phyloP scores from a whole-genome alignment of 2,888 invertebrate species.

The Patella ulyssiponensis region DNA sequence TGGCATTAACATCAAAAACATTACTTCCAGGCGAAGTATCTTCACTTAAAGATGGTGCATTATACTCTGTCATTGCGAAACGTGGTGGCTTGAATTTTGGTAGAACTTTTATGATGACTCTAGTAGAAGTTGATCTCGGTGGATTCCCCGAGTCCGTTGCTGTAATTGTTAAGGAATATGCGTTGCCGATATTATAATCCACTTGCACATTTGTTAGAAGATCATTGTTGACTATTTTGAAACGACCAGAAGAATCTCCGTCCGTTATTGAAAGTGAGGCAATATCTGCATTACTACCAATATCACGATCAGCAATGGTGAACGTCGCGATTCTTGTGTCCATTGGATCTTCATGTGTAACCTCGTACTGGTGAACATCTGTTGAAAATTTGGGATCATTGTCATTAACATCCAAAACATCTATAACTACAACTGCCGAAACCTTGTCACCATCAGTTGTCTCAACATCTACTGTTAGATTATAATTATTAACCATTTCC shows the following conservation, averaged over 20 bases:
- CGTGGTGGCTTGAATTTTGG: conserved; percentile 41
- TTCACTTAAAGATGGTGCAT: conserved; percentile 39
- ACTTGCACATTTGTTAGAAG: conserved; percentile 40
- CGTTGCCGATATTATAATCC: conserved; percentile 40
- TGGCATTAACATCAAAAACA: conserved; percentile 50
- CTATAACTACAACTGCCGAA: conserved; percentile 86
- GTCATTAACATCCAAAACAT: conserved; percentile 90
- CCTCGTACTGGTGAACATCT: conserved; percentile 77
- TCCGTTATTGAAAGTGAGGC: conserved; percentile 78
- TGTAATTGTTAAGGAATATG: conserved; percentile 44
- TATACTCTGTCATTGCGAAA: conserved; percentile 29
- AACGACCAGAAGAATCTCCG: conserved; percentile 48
- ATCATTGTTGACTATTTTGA: conserved; percentile 33
- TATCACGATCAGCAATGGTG: conserved; percentile 86
- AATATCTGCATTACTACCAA: conserved; percentile 85
- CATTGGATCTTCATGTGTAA: conserved; percentile 89
- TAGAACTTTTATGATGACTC: conserved; percentile 44
- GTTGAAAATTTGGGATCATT: conserved; percentile 82
- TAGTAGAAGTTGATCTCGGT: conserved; percentile 34
- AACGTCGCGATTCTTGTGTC: conserved; percentile 88
- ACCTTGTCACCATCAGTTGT: conserved; percentile 73
- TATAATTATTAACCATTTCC: conserved; percentile 75
- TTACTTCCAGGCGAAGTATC: conserved; percentile 34
- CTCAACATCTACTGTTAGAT: conserved; percentile 39
- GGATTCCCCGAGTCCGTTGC: conserved; percentile 45